Base-by-base conservation (phyloP, 2,113 vertebrate genomes). In the Scytalopus superciliaris region DNA sequence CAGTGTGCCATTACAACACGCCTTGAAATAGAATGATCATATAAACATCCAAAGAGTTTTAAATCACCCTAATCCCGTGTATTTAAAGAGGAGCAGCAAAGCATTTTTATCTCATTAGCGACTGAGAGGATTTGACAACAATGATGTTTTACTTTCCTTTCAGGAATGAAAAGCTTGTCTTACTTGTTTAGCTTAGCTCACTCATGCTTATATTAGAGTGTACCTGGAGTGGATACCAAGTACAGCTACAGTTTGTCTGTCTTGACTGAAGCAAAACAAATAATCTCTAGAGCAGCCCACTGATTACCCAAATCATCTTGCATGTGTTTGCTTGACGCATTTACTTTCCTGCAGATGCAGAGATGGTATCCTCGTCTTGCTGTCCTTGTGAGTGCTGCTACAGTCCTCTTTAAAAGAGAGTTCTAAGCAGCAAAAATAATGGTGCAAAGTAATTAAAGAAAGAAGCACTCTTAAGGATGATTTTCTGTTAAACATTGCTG, bases 171-270 rank as follows among this genome's bases (percentile, higher is more conserved):
- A 92, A 84, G 62, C 76, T 62, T 45, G 30, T 84, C 84, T 52
- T 76, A 60, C 62, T 95, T 96, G 88, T 96, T 96, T 97, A 96
- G 86, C 89, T 92, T 95, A 94, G 87, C 93, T 92, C 56, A 4
- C 85, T 83, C 17, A 1, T 89, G 96, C 89, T 97, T 97, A 93
- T 75, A 84, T 95, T 96, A 91, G 53, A 79, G 23, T 0, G 3
- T 92, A 95, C 92, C 94, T 96, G 90, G 57, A 84, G n/a, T 57
- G 76, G 66, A 76, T 82, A 87, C 60, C 0, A 0, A 57, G 57
- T 56, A 66, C 33, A 64, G 90, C 83, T 75, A 73, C 19, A 60
- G 44, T 60, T 90, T 83, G 52, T 70, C 85, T 80, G 47, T 70
- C 85, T 86, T 75, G 42, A 47, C 69, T 28, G 4, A 80, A 79